A percentile compares a stretch with the other conserved stretches of the same genome.
Evolutionary conservation across 1,140 invertebrate species (phyloP).

Genomic region (Drosophila bocki): DNA sequence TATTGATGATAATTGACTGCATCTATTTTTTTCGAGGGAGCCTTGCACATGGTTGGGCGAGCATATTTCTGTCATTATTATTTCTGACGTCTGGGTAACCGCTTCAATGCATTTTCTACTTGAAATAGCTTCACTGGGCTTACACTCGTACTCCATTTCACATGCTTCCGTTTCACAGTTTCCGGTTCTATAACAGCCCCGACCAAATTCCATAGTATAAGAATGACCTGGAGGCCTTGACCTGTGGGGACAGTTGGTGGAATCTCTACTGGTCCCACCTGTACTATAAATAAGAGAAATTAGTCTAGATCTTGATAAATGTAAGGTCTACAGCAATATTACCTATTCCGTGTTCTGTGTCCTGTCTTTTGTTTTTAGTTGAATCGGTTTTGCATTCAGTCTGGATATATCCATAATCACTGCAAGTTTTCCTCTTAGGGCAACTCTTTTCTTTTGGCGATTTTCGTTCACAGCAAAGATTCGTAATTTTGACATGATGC

Average conservation of each 20-base stretch:
- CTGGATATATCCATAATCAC: neutral
- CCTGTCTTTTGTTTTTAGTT: no score
- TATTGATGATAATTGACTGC: no score
- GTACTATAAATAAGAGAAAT: constrained; percentile 4
- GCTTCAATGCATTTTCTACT: constrained; percentile 3
- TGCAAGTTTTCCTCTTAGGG: neutral
- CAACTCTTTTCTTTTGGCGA: neutral
- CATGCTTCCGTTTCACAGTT: neutral
- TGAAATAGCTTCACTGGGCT: neutral
- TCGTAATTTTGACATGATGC: no score
- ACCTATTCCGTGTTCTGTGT: neutral
- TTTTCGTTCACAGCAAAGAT: no score
- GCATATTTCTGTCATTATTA: neutral
- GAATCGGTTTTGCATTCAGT: no score
- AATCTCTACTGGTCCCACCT: neutral
- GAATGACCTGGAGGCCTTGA: neutral
- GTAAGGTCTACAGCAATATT: neutral
- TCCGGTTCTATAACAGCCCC: neutral
- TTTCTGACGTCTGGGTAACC: constrained; percentile 13
- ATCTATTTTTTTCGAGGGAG: neutral
- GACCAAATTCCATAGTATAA: constrained; percentile 1
- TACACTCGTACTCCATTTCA: neutral
- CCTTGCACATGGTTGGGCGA: no score
- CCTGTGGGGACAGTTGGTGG: neutral
- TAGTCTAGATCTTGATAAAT: neutral